Base-by-base conservation (phyloP, 2,113 vertebrate genomes). In the Passer montanus region DNA sequence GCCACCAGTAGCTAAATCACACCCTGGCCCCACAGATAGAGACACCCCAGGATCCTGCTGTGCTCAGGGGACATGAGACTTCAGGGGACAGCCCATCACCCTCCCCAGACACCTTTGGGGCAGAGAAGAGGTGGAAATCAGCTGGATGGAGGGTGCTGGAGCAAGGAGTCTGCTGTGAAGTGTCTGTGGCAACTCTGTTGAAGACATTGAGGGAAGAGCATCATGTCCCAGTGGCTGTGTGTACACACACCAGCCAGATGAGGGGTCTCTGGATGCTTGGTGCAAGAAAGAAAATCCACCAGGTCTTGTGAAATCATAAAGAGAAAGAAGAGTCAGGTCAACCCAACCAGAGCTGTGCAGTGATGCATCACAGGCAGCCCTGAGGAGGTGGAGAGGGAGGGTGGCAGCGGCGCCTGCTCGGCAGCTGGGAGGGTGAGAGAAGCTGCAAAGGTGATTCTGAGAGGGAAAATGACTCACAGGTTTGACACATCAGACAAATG, bases 381-480 rank as follows among this genome's bases (percentile, higher is more conserved):
- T 1, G 1, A 78, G 47, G 80, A 78, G 47, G 8, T 13, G 33
- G 55, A 72, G 58, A 50, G 35, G 27, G 30, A 81, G 5, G 20
- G 13, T 4, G 30, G 33, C 9, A 2, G 39, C 4, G 10, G 37
- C 0, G 1, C 60, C 56, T 74, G 72, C 60, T 67, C 2, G 0
- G 23, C 56, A 37, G 31, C 80, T 78, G 44, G 66, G 39, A 81
- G 21, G 20, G 41, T 1, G 2, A 92, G 49, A 69, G 58, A 49
- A 77, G 62, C n/a, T 27, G 1, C 52, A 86, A 78, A 93, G 88
- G 90, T 93, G 88, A 87, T 80, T n/a, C 62, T 21, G 24, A 60
- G 44, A 90, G 39, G 55, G 60, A 84, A 84, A 95, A 88, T 92
- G 44, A 92, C 68, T 94, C 93, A 95, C 4, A 6, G 75, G 26